Conservation (phyloP, 1,140 invertebrate genomes). For the Polypedilum vanderplanki region DNA sequence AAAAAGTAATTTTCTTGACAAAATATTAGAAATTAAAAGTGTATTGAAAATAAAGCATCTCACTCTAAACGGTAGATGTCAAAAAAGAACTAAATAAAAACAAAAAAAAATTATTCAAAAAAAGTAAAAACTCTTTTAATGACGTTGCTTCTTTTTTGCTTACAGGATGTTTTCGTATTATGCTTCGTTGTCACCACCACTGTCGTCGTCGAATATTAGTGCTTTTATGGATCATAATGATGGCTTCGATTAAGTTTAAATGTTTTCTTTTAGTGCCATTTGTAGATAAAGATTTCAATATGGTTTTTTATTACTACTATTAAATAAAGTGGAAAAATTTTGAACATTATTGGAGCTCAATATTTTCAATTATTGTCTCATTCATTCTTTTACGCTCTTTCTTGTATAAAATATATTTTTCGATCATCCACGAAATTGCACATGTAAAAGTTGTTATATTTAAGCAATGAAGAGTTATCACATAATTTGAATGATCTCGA, state of each 20-base stretch:
- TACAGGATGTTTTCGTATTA: neutral
- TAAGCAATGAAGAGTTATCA: slow-evolving; percentile 53
- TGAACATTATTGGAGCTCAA: too few relatives aligned
- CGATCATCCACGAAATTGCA: slow-evolving; percentile 51
- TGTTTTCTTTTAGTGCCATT: too few relatives aligned
- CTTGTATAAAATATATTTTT: slow-evolving; percentile 34
- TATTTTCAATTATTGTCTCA: too few relatives aligned
- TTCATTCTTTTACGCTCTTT: too few relatives aligned
- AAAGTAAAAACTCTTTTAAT: neutral
- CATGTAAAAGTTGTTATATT: slow-evolving; percentile 56
- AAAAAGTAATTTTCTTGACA: neutral
- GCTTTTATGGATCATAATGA: too few relatives aligned
- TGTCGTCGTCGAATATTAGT: too few relatives aligned
- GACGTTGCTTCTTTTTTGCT: neutral
- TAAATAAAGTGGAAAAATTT: too few relatives aligned
- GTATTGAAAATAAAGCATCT: slow-evolving; percentile 3
- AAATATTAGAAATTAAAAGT: neutral
- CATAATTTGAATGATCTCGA: slow-evolving; percentile 50
- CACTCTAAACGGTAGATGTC: neutral
- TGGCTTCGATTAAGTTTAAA: too few relatives aligned
- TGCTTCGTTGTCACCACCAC: neutral
- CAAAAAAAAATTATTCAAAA: neutral
- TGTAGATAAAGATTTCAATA: too few relatives aligned
- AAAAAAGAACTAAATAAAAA: neutral
- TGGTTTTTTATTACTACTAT: too few relatives aligned